Percentiles rank a stretch among this genome's conserved stretches.
Conservation (phyloP, 64 coral and sea anemone species). For the Montipora efflorescens region DNA sequence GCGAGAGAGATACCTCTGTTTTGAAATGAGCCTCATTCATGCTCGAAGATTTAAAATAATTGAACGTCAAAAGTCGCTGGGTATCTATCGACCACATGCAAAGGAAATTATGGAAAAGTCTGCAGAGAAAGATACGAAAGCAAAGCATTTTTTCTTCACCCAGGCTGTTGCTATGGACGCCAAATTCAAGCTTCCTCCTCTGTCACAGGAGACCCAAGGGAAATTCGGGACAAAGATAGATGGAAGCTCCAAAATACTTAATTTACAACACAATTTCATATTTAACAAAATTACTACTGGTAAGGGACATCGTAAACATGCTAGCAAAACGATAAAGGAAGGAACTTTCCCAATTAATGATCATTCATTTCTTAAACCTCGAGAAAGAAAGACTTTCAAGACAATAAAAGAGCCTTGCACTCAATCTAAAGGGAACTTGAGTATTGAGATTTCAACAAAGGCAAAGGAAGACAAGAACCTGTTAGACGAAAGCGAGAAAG, state of each 20-base stretch:
- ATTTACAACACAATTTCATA: background rate
- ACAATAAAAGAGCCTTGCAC: too few relatives aligned
- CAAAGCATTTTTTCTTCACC: constrained; percentile 27
- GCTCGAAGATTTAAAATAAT: constrained; percentile 38
- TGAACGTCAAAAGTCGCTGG: constrained; percentile 59
- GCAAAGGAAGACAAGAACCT: background rate
- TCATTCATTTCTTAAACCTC: background rate
- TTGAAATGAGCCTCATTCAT: constrained; percentile 50
- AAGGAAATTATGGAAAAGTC: background rate
- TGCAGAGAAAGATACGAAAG: background rate
- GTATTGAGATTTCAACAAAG: background rate
- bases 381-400: too few relatives aligned
- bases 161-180: constrained; percentile 57
- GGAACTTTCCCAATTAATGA: background rate
- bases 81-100: constrained; percentile 54
- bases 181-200: constrained; percentile 60
- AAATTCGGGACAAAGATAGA: background rate
- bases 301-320: background rate
- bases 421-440: background rate
- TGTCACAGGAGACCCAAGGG: background rate
- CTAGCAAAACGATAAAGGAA: background rate
- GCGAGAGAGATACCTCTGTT: constrained; percentile 63
- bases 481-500: background rate
- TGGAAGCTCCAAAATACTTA: background rate
- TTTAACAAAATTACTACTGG: background rate